Evolutionary conservation across 1,140 invertebrate species (phyloP).

Genomic region (Heterodera carotae): DNA sequence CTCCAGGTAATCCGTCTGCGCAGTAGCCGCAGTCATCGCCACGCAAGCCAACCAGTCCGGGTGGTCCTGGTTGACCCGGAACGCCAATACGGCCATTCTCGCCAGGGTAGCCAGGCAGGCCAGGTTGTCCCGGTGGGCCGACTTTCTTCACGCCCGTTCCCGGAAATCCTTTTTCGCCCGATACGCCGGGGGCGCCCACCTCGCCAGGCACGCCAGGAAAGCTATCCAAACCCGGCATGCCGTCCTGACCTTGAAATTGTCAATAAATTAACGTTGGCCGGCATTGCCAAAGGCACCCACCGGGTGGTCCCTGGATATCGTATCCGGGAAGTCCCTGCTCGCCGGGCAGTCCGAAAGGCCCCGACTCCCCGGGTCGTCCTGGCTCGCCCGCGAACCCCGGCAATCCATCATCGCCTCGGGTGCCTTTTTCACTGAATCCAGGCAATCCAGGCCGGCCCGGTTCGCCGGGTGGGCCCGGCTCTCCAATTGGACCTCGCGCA

Average conservation of each 20-base stretch:
- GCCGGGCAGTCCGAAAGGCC: constrained; percentile 47
- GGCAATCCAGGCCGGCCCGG: constrained; percentile 45
- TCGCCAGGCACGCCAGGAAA: constrained; percentile 60
- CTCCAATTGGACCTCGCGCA: constrained; percentile 57
- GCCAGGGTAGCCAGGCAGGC: constrained; percentile 57
- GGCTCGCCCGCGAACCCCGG: constrained; percentile 37
- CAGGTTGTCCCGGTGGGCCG: constrained; percentile 55
- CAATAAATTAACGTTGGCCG: not conserved
- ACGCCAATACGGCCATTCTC: constrained; percentile 60
- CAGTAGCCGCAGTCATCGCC: constrained; percentile 56
- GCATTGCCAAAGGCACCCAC: constrained; percentile 18
- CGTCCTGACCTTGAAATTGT: constrained; percentile 44
- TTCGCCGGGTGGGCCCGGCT: constrained; percentile 51
- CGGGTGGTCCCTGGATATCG: constrained; percentile 63
- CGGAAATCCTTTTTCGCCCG: constrained; percentile 63
- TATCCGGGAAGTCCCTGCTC: constrained; percentile 60
- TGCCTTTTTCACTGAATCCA: constrained; percentile 57
- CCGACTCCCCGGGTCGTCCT: constrained; percentile 49
- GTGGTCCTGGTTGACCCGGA: constrained; percentile 42
- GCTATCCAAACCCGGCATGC: constrained; percentile 57
- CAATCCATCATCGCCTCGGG: constrained; percentile 58
- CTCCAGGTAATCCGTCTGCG: constrained; percentile 47
- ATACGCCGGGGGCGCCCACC: constrained; percentile 55
- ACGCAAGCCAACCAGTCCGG: constrained; percentile 33
- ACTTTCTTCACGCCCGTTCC: constrained; percentile 62